A percentile compares a stretch with the other conserved stretches of the same genome.
These are phyloP conservation scores for Drosophila bunnanda DNA, from an alignment of 2,888 invertebrate genomes.

Conservation along the genomic window DNA sequence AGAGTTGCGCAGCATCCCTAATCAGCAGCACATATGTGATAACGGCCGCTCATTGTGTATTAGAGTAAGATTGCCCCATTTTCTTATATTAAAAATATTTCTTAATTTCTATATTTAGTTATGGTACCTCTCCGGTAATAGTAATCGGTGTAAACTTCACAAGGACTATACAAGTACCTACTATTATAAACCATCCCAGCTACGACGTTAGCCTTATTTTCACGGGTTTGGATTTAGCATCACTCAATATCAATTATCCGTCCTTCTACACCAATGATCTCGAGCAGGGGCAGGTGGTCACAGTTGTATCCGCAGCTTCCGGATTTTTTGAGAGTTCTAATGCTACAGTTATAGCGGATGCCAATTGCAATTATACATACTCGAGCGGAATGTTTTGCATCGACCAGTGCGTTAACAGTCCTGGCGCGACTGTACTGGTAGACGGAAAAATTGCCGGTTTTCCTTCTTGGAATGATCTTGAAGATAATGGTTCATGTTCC, in stretches of 20 bases:
- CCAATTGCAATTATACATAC: neutral
- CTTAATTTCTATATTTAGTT: neutral
- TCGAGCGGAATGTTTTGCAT: neutral
- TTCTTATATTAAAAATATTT: no score
- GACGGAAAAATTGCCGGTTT: neutral
- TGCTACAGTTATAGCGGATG: neutral
- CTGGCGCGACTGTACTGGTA: neutral
- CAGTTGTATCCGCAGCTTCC: neutral
- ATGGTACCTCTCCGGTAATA: neutral
- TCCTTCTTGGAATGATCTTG: neutral
- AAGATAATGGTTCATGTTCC: neutral
- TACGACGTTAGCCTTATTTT: neutral
- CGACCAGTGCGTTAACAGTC: neutral
- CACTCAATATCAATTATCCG: neutral
- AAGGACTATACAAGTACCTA: neutral
- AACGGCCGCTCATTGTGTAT: neutral
- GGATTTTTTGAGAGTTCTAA: neutral
- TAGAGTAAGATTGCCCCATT: no score
- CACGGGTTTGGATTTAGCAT: no score
- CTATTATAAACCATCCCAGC: neutral
- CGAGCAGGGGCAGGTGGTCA: neutral
- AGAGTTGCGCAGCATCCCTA: neutral
- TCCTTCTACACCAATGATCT: neutral
- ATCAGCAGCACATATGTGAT: neutral
- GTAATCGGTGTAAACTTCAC: fast-evolving